These are phyloP conservation scores for Myripristis jacobus DNA, from an alignment of 2,797 vertebrate genomes.

Conservation along the genomic window DNA sequence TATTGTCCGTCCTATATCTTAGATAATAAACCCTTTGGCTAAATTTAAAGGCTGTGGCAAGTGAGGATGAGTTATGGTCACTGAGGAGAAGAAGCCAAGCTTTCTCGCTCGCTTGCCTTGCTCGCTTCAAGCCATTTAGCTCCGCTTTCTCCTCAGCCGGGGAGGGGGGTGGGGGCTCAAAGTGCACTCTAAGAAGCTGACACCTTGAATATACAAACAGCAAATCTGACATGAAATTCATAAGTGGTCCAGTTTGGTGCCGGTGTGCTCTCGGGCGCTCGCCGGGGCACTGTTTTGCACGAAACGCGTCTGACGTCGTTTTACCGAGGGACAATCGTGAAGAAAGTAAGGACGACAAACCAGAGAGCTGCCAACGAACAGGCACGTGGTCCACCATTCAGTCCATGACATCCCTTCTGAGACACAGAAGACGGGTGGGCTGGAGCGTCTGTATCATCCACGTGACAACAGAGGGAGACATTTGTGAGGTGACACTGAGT, in stretches of 20 bases:
- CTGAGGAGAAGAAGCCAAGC: constrained; percentile 21
- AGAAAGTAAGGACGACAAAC: constrained; percentile 25
- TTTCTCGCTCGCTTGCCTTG: constrained; percentile 20
- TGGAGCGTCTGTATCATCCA: constrained; percentile 45
- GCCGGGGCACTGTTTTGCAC: constrained; percentile 32
- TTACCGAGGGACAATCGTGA: constrained; percentile 27
- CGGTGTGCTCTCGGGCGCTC: constrained; percentile 16
- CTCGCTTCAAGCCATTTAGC: constrained; percentile 13
- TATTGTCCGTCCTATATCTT: constrained; percentile 49
- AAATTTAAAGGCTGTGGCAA: constrained; percentile 51
- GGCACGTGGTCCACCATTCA: constrained; percentile 31
- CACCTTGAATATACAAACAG: constrained; percentile 41
- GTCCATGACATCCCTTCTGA: constrained; percentile 15
- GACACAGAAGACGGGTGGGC: constrained; percentile 47
- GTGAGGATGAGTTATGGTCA: constrained; percentile 5
- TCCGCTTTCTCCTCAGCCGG: not conserved
- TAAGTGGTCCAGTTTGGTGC: constrained; percentile 52
- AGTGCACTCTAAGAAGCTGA: constrained; percentile 13
- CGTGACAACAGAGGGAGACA: constrained; percentile 9
- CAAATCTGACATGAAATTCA: constrained; percentile 40
- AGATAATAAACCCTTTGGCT: constrained; percentile 62
- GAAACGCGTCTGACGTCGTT: constrained; percentile 36
- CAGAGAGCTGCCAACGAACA: constrained; percentile 59
- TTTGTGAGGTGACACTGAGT: constrained; percentile 36
- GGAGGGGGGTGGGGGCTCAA: not conserved